These are phyloP conservation scores for Caenorhabditis virilis DNA, from an alignment of 2,888 invertebrate species.

Conservation along the genomic window DNA sequence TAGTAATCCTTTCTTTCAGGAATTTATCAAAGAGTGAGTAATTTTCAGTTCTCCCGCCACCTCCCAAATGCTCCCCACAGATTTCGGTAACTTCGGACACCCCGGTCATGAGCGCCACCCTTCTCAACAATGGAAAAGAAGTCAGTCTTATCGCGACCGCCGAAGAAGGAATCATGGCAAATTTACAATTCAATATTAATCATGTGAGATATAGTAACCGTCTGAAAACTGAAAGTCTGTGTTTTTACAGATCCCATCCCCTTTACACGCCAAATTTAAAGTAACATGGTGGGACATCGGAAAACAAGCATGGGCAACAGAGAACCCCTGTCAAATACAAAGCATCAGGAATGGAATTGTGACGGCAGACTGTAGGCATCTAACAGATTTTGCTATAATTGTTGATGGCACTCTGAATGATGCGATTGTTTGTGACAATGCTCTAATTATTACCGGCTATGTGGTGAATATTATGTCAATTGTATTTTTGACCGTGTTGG, in stretches of 20 bases:
- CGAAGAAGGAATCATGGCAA: slow-evolving; percentile 14
- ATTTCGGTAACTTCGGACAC: slow-evolving; percentile 3
- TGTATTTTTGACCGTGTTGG: slow-evolving; percentile 23
- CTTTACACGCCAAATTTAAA: slow-evolving; percentile 38
- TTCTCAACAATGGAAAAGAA: slow-evolving; percentile 8
- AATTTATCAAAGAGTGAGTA: too few relatives aligned
- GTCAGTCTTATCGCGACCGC: background rate
- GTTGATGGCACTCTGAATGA: slow-evolving; percentile 37
- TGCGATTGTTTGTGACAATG: slow-evolving; percentile 32
- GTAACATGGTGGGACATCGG: slow-evolving; percentile 45
- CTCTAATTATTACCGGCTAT: slow-evolving; percentile 25
- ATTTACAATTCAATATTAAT: slow-evolving; percentile 35
- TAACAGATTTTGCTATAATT: slow-evolving; percentile 57
- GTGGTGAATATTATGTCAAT: slow-evolving; percentile 30
- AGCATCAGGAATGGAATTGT: slow-evolving; percentile 27
- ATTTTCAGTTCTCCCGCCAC: slow-evolving; percentile 9
- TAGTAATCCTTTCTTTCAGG: too few relatives aligned
- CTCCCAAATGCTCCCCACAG: slow-evolving; percentile 3
- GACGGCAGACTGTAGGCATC: slow-evolving; percentile 46
- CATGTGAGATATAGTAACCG: slow-evolving; percentile 12
- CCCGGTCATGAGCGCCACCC: slow-evolving; percentile 36
- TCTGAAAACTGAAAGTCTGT: background rate
- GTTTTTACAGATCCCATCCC: slow-evolving; percentile 26
- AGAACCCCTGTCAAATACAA: slow-evolving; percentile 31
- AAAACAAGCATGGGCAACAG: slow-evolving; percentile 24